Base-by-base conservation (phyloP, 2,113 vertebrate genomes). In the Nesogale talazaci region DNA sequence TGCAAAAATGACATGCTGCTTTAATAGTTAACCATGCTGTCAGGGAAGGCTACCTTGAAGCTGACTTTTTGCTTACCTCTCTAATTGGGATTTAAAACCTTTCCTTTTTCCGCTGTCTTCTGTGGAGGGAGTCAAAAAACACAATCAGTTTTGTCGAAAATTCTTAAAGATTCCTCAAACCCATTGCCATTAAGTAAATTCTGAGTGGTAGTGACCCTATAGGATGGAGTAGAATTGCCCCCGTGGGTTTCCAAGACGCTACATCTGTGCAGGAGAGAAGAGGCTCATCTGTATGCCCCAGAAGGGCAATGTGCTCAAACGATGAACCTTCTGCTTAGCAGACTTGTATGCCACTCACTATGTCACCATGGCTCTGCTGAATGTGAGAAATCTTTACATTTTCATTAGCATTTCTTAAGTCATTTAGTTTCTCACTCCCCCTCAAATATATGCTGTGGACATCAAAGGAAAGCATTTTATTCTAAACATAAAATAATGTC, bases 401-500 rank as follows among this genome's bases (percentile, higher is more conserved):
- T 85, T 57, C 69, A 61, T 82, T 34, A 79, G 6, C 15, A 15
- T 79, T 76, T 23, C 31, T 72, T 91, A 46, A 34, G 7, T 86
- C 38, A 20, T 86, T 92, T 91, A 80, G 46, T 46, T 95, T 94
- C 86, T 83, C 9, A 9, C 46, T 83, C 9, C 46, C 46, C 46
- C 77, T 86, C 38, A n/a, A n/a, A 89, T 67, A 36, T 56, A 89
- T 2, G 6, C 10, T 88, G 16, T 92, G 69, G 27, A 46, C 25
- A 80, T 86, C 6, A 40, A 87, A 57, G 70, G 17, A 42, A 80
- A 88, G 20, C 61, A 10, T 70, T 85, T 74, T 87, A 75, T 57
- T 86, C 70, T 79, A 76, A 75, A 67, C 6, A n/a, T 88, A 69
- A 80, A 83, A 40, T 4, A 85, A 29, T 81, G 10, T 90, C 63